These are phyloP conservation scores for Prosopocoilus inquinatus DNA, from an alignment of 2,888 invertebrate species.

Conservation along the genomic window DNA sequence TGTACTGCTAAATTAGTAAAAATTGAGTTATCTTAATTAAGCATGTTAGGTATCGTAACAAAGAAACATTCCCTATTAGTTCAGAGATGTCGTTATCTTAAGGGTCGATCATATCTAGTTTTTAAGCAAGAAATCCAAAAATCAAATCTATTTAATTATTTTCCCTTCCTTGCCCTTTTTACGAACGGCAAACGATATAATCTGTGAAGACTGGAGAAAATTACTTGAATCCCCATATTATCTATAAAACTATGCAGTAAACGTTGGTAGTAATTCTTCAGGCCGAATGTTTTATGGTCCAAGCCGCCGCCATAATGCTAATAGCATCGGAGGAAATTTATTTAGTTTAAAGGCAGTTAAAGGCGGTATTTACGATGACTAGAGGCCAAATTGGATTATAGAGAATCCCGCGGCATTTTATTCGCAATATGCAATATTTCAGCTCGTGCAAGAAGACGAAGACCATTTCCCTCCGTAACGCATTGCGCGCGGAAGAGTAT, in stretches of 20 bases:
- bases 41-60: too few species aligned
- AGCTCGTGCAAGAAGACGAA: slow-evolving; percentile 26
- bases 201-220: too few species aligned
- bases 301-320: slow-evolving; percentile 35
- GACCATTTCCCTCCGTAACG: slow-evolving; percentile 31
- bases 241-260: neutral
- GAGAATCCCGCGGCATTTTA: slow-evolving; percentile 31
- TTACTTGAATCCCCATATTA: too few species aligned
- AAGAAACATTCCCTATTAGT: too few species aligned
- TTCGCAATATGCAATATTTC: slow-evolving; percentile 39
- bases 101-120: too few species aligned
- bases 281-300: slow-evolving; percentile 32
- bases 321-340: slow-evolving; percentile 38
- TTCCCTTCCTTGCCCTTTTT: too few species aligned
- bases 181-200: too few species aligned
- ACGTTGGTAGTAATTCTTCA: neutral
- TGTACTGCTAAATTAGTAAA: too few species aligned
- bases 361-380: slow-evolving; percentile 33
- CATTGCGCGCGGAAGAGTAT: slow-evolving; percentile 20
- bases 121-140: too few species aligned
- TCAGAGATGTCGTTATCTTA: too few species aligned
- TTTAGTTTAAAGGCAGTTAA: slow-evolving; percentile 26
- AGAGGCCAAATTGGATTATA: slow-evolving; percentile 38
- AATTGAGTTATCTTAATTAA: too few species aligned
- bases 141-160: too few species aligned